Base-by-base conservation (phyloP, 2,888 invertebrate genomes). In the Iphiclides podalirius region DNA sequence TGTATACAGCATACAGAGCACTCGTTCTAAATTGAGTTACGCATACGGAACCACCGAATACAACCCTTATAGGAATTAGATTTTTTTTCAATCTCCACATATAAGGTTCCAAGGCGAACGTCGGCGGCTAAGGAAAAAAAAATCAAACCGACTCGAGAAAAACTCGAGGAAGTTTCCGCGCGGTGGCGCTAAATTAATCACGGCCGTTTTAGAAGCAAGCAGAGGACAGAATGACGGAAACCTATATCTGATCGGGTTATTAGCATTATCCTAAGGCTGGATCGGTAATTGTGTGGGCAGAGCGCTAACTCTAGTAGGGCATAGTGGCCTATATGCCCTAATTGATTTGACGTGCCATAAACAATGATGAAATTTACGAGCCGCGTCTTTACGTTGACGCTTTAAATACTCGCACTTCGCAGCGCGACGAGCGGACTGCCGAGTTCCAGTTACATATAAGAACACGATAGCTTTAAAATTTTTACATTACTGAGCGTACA, bases 211-310 rank as follows among this genome's bases (percentile, higher is more conserved):
- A 16, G 40, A 36, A n/a, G n/a, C 4, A 7, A 14, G 12, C 28
- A 37, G 28, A 47, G 41, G 47, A 31, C 36, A 41, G 13, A 26
- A 36, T 20, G 12, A 35, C 41, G 47, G 47, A 47, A 41, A 47
- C 7, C 36, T 36, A 34, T 33, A 39, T 11, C 20, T 38, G 34
- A 12, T n/a, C n/a, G n/a, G n/a, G n/a, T n/a, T n/a, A 47, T 47
- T 47, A 41, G 36, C 47, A 47, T 41, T 16, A 3, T 8, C 11
- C 28, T 47, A n/a, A 47, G 41, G 47, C 16, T 23, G 14, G n/a
- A n/a, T n/a, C 17, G 11, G 13, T 26, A 11, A 20, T 20, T 20
- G 20, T 20, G 20, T 6, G 3, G 20, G 20, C 3, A 20, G 4
- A 3, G 4, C 4, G 6, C 20, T 20, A 4, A 20, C 20, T 20